Evolutionary conservation across 2,888 invertebrate genomes (phyloP).

Genomic region (Microplitis manilae): DNA sequence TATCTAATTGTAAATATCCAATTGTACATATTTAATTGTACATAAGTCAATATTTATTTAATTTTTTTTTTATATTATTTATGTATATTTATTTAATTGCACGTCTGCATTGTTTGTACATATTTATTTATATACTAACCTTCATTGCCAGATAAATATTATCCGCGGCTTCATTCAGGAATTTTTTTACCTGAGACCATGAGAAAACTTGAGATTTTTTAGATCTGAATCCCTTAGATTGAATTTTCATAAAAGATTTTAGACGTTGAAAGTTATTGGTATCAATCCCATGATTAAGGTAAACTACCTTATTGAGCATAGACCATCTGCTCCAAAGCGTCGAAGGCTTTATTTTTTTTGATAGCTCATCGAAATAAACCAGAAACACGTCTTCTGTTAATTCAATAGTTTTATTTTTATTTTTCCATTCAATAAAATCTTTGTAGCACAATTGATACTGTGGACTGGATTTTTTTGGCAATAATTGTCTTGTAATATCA

Average conservation of each 20-base stretch:
- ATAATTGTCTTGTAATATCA: no score
- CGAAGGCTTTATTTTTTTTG: slow-evolving; percentile 50
- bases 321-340: slow-evolving; percentile 54
- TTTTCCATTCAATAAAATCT: slow-evolving; percentile 7
- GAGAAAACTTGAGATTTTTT: slow-evolving; percentile 59
- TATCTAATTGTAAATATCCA: no score
- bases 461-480: background rate
- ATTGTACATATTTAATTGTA: no score
- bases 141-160: slow-evolving; percentile 52
- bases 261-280: slow-evolving; percentile 48
- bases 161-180: slow-evolving; percentile 54
- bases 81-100: no score
- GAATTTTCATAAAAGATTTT: slow-evolving; percentile 53
- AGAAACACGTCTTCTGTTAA: slow-evolving; percentile 22
- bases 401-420: background rate
- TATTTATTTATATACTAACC: slow-evolving; percentile 37
- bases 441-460: background rate
- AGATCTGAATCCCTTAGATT: slow-evolving; percentile 53
- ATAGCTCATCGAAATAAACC: slow-evolving; percentile 51
- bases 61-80: no score
- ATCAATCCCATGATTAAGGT: slow-evolving; percentile 45
- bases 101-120: no score
- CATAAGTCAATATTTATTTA: no score
- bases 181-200: slow-evolving; percentile 54
- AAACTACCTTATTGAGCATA: slow-evolving; percentile 52